These are phyloP conservation scores for Podarcis siculus DNA, from an alignment of 2,797 vertebrate species.

Conservation along the genomic window DNA sequence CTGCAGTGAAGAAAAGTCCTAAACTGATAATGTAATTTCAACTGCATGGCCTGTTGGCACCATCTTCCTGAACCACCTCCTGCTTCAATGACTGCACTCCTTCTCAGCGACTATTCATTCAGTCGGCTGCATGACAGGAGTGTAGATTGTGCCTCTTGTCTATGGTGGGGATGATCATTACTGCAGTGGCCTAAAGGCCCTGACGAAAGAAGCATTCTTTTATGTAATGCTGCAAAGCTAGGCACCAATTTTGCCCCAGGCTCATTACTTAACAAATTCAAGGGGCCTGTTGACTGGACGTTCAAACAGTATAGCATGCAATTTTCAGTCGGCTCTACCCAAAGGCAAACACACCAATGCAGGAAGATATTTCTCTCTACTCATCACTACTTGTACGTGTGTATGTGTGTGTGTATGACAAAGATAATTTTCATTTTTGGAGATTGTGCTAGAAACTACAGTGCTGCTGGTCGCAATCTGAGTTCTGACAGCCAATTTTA, in stretches of 20 bases:
- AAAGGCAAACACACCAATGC: constrained; percentile 19
- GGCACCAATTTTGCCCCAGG: neutral
- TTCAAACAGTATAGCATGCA: constrained; percentile 8
- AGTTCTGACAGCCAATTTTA: neutral
- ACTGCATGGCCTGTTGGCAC: neutral
- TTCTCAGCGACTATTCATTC: constrained; percentile 6
- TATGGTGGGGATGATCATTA: neutral
- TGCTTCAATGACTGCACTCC: neutral
- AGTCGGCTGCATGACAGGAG: neutral
- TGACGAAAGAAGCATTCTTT: neutral
- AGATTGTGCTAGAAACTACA: neutral
- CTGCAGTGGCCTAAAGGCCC: neutral
- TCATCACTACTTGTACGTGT: neutral
- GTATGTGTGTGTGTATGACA: neutral
- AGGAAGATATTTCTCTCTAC: constrained; percentile 19
- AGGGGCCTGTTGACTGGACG: constrained; percentile 1
- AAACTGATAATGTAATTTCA: neutral
- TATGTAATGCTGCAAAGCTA: neutral
- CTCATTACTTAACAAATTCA: constrained; percentile 25
- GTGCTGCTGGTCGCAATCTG: neutral
- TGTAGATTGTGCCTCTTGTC: neutral
- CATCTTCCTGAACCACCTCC: neutral
- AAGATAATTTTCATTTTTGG: neutral
- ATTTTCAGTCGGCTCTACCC: constrained; percentile 13
- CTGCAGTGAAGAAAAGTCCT: neutral